phyloP scores from a whole-genome alignment of 2,888 invertebrate genomes.

The Polyommatus icarus region DNA sequence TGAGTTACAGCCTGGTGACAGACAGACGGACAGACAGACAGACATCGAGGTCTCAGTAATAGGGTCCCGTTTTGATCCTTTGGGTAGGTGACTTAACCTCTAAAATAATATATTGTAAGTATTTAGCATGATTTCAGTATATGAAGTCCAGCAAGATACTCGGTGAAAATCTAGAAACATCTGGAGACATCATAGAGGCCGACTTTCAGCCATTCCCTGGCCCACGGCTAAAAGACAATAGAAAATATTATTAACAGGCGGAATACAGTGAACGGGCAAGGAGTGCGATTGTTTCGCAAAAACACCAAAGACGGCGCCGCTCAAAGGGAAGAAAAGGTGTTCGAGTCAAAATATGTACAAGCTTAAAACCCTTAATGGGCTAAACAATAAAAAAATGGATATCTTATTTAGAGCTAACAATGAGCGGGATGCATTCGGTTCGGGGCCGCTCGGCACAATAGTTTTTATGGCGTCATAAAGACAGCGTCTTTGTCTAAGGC shows the following conservation, averaged over 20 bases:
- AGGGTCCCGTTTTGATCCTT: too few relatives aligned
- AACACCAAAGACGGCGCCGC: conserved; percentile 54
- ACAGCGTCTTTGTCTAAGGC: conserved; percentile 67
- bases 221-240: neutral
- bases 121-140: too few relatives aligned
- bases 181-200: neutral
- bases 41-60: too few relatives aligned
- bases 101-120: too few relatives aligned
- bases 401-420: conserved; percentile 78
- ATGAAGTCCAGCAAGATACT: too few relatives aligned
- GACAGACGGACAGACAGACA: too few relatives aligned
- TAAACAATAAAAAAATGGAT: conserved; percentile 74
- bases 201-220: conserved; percentile 14
- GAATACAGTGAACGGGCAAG: neutral
- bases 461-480: conserved; percentile 68
- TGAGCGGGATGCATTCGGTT: conserved; percentile 67
- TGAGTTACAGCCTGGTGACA: too few relatives aligned
- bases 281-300: conserved; percentile 58
- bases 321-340: conserved; percentile 64
- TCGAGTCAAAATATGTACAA: conserved; percentile 78
- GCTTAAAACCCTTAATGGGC: conserved; percentile 66
- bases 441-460: conserved; percentile 62
- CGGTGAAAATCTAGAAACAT: neutral
- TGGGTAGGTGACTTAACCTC: too few relatives aligned
- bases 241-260: neutral